Percentiles rank a stretch among this genome's conserved stretches.
Conservation (phyloP, 2,797 vertebrate genomes). For the Acanthopagrus latus region DNA sequence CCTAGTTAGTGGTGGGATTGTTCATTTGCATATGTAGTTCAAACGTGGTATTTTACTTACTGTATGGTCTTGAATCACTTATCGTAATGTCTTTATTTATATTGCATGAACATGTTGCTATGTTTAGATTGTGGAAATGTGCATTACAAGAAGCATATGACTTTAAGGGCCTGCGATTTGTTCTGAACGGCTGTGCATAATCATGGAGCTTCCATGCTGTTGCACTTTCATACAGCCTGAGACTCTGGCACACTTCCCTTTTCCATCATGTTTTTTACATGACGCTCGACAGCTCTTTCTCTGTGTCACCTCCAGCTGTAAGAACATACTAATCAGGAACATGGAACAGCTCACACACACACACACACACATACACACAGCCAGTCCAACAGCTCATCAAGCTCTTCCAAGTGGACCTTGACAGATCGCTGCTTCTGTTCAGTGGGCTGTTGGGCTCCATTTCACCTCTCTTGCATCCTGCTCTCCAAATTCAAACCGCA, state of each 20-base stretch:
- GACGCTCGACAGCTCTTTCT: conserved; percentile 11
- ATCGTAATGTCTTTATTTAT: too few relatives aligned
- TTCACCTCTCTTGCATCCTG: conserved; percentile 40
- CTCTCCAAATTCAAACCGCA: conserved; percentile 17
- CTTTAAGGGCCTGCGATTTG: background rate
- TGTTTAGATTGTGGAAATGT: too few relatives aligned
- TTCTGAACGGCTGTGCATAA: conserved; percentile 21
- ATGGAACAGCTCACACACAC: conserved; percentile 25
- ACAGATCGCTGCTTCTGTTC: conserved; percentile 49
- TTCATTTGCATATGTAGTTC: too few relatives aligned
- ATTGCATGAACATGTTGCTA: too few relatives aligned
- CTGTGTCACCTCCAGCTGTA: conserved; percentile 71
- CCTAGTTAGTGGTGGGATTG: too few relatives aligned
- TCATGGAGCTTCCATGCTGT: conserved; percentile 28
- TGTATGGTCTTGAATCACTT: too few relatives aligned
- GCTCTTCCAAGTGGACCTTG: conserved; percentile 44
- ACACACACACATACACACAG: conserved; percentile 19
- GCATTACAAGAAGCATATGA: background rate
- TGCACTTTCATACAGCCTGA: conserved; percentile 33
- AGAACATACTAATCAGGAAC: conserved; percentile 53
- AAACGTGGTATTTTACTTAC: too few relatives aligned
- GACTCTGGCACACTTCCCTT: conserved; percentile 10
- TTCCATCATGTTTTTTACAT: conserved; percentile 24
- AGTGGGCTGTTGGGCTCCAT: conserved; percentile 34
- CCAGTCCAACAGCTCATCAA: conserved; percentile 53